Percentiles rank a stretch among this genome's conserved stretches.
Evolutionary conservation across 2,888 invertebrate species (phyloP).

Genomic region (Cheilosia pagana): DNA sequence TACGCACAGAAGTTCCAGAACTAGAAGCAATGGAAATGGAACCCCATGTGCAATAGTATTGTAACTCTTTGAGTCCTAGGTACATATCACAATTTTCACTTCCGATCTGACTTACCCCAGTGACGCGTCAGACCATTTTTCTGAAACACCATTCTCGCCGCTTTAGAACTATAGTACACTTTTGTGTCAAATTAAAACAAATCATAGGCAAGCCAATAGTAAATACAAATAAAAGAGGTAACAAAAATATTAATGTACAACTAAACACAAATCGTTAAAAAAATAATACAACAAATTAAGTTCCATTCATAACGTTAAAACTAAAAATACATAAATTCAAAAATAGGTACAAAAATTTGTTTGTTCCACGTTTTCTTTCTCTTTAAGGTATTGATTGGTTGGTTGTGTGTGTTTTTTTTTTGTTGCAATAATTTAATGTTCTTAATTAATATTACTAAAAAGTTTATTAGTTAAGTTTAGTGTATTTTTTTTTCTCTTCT

Average conservation of each 20-base stretch:
- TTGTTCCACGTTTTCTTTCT: constrained; percentile 61
- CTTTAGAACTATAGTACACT: background rate
- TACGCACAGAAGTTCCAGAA: too few relatives aligned
- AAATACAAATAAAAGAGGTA: constrained; percentile 8
- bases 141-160: background rate
- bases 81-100: too few relatives aligned
- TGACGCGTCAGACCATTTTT: background rate
- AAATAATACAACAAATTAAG: constrained; percentile 13
- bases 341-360: constrained; percentile 66
- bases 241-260: constrained; percentile 32
- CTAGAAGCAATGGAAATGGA: too few relatives aligned
- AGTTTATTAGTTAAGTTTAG: constrained; percentile 29
- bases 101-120: too few relatives aligned
- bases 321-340: constrained; percentile 50
- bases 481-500: constrained; percentile 35
- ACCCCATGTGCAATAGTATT: too few relatives aligned
- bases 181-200: background rate
- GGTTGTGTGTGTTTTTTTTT: constrained; percentile 3
- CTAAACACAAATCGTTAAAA: constrained; percentile 34
- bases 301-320: constrained; percentile 33
- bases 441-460: constrained; percentile 62
- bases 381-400: constrained; percentile 69
- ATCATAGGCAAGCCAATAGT: background rate
- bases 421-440: constrained; percentile 62
- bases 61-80: too few relatives aligned